A percentile compares a stretch with the other conserved stretches of the same genome.
Conservation (phyloP, 1,140 invertebrate species). For the Lycorma delicatula region DNA sequence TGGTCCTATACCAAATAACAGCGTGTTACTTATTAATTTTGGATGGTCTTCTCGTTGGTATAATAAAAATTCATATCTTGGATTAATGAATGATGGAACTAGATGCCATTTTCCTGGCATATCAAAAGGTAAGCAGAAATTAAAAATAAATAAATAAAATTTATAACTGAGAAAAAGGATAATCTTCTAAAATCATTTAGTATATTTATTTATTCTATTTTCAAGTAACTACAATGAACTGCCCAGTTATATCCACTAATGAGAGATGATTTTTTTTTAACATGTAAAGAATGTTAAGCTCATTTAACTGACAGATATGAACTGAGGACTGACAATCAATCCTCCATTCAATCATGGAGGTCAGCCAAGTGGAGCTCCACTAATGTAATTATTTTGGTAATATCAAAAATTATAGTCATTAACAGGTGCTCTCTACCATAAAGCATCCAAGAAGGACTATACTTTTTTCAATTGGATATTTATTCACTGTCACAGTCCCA, state of each 20-base stretch:
- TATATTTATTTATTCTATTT: background rate
- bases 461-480: no score
- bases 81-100: background rate
- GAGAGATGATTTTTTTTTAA: background rate
- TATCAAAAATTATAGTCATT: no score
- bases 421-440: no score
- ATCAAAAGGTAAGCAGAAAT: background rate
- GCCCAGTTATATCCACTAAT: background rate
- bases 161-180: background rate
- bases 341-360: no score
- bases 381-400: no score
- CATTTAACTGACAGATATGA: no score
- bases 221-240: background rate
- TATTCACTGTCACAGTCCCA: no score
- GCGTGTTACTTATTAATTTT: background rate
- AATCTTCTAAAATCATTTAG: background rate
- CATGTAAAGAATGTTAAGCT: background rate
- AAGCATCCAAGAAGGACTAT: no score
- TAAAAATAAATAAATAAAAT: background rate
- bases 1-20: background rate
- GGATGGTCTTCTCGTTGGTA: background rate
- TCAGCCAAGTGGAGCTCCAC: no score
- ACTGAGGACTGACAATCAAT: no score
- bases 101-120: background rate
- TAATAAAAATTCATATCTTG: background rate